Base-by-base conservation (phyloP, 2,113 vertebrate species). In the Caracal caracal region DNA sequence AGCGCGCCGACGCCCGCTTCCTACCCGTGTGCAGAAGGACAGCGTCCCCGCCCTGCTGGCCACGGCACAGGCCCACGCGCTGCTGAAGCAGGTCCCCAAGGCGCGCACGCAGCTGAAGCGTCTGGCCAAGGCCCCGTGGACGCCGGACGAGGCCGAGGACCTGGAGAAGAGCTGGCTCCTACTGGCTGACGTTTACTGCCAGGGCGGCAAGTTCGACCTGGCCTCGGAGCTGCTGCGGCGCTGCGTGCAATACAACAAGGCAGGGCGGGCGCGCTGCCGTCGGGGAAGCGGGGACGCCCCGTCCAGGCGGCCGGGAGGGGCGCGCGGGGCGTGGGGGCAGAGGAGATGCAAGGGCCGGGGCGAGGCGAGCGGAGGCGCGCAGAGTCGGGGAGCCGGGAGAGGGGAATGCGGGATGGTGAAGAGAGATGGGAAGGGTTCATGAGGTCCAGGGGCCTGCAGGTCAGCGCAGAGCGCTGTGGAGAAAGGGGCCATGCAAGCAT, bases 201-300 rank as follows among this genome's bases (percentile, higher is more conserved):
- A 98, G 61, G 80, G 96, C 2, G 97, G 98, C 84, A 99, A 99
- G 97, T 98, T 98, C 26, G 98, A 98, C 84, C 98, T 98, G 1
- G 98, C 98, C 59, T 93, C 81, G 0, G 98, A 98, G 37, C 98
- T 99, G 43, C 96, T 99, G 56, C 97, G 96, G 78, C 98, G 97
- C 59, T 99, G 99, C 33, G 65, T 99, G 37, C 97, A 96, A 16
- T 97, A 99, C 95, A 99, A 99, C 92, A 98, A 99, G 98, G 99
- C 97, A n/a, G 84, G 98, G 43, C 97, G 35, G 4, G 5, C 2
- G 1, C 53, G 26, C 12, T 2, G 37, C 7, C 1, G 0, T 7
- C 0, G 0, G 47, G 75, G 40, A 0, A n/a, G 63, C 2, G 2
- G 0, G 2, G 30, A 5, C 5, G 1, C 35, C 35, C 4, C 4